These are phyloP conservation scores for Trypoxylus dichotomus DNA, from an alignment of 1,140 invertebrate species.

Conservation along the genomic window DNA sequence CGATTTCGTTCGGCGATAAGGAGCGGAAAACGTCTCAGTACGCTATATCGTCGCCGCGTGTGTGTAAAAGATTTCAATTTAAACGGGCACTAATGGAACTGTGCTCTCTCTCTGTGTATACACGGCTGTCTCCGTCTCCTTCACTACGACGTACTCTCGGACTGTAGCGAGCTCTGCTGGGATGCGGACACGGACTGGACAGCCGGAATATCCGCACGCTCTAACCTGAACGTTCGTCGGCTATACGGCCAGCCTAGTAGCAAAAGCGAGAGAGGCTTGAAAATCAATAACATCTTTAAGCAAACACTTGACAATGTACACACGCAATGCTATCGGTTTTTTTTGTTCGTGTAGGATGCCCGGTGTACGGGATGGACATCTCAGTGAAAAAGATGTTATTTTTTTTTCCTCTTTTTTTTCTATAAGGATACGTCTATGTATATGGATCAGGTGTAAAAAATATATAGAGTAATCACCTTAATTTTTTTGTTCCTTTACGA, in stretches of 20 bases:
- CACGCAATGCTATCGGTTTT: constrained; percentile 47
- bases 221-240: neutral
- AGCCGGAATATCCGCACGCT: neutral
- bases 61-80: constrained; percentile 52
- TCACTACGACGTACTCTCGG: neutral
- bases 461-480: no score
- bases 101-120: no score
- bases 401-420: no score
- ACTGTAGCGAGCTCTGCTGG: neutral
- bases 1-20: no score
- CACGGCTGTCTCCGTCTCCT: neutral
- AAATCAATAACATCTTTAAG: constrained; percentile 55
- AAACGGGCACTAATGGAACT: constrained; percentile 46
- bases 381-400: constrained; percentile 38
- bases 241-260: no score
- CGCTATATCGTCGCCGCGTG: constrained; percentile 22
- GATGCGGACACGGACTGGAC: neutral
- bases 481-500: no score
- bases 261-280: constrained; percentile 40
- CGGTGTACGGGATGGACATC: constrained; percentile 54
- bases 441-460: no score
- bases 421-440: no score
- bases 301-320: constrained; percentile 54
- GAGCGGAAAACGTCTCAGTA: neutral
- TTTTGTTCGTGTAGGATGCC: constrained; percentile 51